Evolutionary conservation across 2,888 invertebrate species (phyloP), one percentile per base, ranked within the genome.

Genomic region (Fragum whitleyi): DNA sequence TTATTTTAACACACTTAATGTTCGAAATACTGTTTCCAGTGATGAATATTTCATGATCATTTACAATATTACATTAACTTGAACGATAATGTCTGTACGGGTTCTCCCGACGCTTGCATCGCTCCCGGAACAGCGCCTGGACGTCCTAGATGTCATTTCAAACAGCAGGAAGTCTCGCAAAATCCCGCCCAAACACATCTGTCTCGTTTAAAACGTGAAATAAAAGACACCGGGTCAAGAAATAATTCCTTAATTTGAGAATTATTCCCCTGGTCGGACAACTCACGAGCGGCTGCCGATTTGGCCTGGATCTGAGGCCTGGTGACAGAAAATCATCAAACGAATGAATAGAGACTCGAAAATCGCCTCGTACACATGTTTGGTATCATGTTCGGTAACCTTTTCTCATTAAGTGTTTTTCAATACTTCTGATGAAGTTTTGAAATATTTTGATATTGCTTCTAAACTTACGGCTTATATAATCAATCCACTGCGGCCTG

Each of bases 171-270:
- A 75, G 77, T 83, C 79, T 81, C 81, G 72, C 59, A 26, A 74
- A 74, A 71, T 82, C 73, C 77, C 86, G 86, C 87, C 87, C 86
- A 77, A 71, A 81, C 83, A 83, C 87, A 87, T 87, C 87, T 87
- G 87, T 82, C 85, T 77, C 82, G 79, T 81, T 79, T 76, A 70
- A 72, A 76, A 79, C 84, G 79, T 75, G 84, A 84, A 84, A 79
- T 79, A 65, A 76, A 84, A 84, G 74, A 77, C 79, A 81, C 79
- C 84, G 81, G 84, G 81, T 84, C 77, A 80, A 42, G 70, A 68
- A 76, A 84, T 81, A 75, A 70, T 84, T 79, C 74, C 75, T 81
- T 76, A 81, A 81, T 79, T 79, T 74, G 74, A 68, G 79, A 81
- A 72, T 81, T 78, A 79, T 76, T 74, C 77, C 74, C 65, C 73